Conservation (phyloP, 2,888 invertebrate species). For the Oxycera nigricornis region DNA sequence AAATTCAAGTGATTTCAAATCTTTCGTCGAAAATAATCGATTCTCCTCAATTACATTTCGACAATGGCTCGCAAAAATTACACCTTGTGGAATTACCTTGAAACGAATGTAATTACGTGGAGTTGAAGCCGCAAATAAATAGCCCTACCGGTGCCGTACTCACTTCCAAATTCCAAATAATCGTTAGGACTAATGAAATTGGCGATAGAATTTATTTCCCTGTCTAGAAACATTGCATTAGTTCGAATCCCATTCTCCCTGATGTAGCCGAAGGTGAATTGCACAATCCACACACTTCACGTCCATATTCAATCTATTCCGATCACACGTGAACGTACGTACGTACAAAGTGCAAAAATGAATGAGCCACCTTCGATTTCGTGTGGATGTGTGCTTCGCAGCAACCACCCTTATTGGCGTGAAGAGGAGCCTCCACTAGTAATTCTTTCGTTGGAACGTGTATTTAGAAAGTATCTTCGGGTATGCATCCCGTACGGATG, state of each 20-base stretch:
- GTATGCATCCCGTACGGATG: background rate
- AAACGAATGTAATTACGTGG: conserved; percentile 42
- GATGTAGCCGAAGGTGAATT: conserved; percentile 13
- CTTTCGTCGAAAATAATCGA: conserved; percentile 34
- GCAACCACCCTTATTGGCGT: background rate
- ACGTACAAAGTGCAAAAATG: background rate
- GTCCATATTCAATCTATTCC: conserved; percentile 29
- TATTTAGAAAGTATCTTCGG: conserved; percentile 24
- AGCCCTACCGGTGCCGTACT: conserved; percentile 20
- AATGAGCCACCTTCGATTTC: background rate
- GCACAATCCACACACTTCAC: background rate
- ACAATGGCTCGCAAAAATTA: conserved; percentile 36
- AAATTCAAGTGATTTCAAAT: no score
- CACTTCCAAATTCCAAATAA: conserved; percentile 42
- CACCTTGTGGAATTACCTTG: conserved; percentile 42
- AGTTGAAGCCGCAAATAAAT: conserved; percentile 44
- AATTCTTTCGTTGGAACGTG: conserved; percentile 26
- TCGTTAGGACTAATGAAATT: conserved; percentile 47
- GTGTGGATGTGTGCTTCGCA: background rate
- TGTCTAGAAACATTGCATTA: conserved; percentile 35
- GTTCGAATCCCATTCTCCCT: conserved; percentile 8
- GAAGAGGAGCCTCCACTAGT: background rate
- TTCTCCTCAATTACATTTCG: conserved; percentile 20
- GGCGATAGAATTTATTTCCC: conserved; percentile 43
- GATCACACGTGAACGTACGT: conserved; percentile 10